Evolutionary conservation across 1,140 invertebrate species (phyloP), one percentile per base, ranked within the genome.

Genomic region (Bombus waltoni): DNA sequence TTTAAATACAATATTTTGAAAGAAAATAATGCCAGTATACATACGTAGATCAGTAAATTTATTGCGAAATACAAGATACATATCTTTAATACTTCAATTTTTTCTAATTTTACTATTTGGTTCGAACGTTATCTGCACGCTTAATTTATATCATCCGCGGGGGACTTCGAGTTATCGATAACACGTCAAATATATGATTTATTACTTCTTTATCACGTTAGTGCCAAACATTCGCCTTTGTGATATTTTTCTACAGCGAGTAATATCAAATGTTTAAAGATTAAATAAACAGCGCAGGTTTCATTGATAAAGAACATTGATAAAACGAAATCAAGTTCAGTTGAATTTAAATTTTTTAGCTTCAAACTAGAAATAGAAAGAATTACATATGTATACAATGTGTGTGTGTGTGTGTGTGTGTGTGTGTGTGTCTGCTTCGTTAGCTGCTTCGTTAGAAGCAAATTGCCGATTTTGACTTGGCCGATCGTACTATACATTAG

Each of bases 121-220:
- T 6, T 47, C 2, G 18, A 62, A 38, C 62, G 25, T n/a, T 62
- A 62, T 79, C 38, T 79, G 8, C 28, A 22, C 25, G n/a, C 5
- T 81, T 35, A 53, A 79, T 78, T 84, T 57, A 57, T 71, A 78
- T 70, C 35, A 71, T 78, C 38, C n/a, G 47, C 65, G 47, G 82
- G 74, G 82, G 74, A 70, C 82, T 57, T 35, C 13, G 62, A 2
- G 35, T 71, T 79, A 79, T 79, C 53, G 72, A 81, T 85, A 81
- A 85, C 38, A 18, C 42, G 44, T 77, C 53, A 38, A 73, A 47
- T 32, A 9, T 22, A 25, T 72, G 38, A 77, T 88, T 53, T 88
- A 79, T 79, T 71, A n/a, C 53, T 28, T 40, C 38, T 57, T 84
- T 84, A 84, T 84, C 66, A n/a, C 18, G 47, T 72, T 5, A 47